Evolutionary conservation across 2,113 vertebrate species (phyloP), one percentile per base, ranked within the genome.

Genomic region (Oxyura jamaicensis): DNA sequence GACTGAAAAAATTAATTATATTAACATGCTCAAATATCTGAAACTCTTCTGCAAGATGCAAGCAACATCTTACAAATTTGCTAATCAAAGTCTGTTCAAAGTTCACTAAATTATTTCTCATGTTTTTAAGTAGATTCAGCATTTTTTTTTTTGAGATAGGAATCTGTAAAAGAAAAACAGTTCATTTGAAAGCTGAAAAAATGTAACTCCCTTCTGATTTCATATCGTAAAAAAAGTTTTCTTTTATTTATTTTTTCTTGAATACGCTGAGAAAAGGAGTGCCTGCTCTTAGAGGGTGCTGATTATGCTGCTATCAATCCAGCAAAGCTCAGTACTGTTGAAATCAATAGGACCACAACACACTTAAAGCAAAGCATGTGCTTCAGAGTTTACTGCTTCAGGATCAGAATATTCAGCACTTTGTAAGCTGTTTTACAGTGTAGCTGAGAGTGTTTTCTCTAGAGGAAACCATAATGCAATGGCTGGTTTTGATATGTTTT

Each of bases 361-460:
- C 81, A 69, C 73, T 94, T 84, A 72, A 86, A 92, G 56, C 22
- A 88, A 83, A 93, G 33, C 68, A 59, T 74, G 72, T 86, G 72
- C 68, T 95, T 95, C 69, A 80, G 84, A 73, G 42, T 95, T 93
- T 83, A 60, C 58, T 75, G 44, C 39, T 60, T 91, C 48, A 58
- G 68, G 17, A 83, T 60, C 74, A 58, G 50, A 84, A 84, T 88
- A 69, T 55, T 83, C 68, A 94, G 66, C 53, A 73, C 60, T 69
- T 88, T 80, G 44, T 71, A 72, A 79, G 21, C 35, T 87, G 29
- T 65, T 92, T 53, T 72, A 41, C 63, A 17, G 50, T 36, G 29
- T 39, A 88, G 58, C 82, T 52, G 67, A 28, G 42, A 44, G 28
- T 53, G 33, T 53, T 73, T 83, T 90, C 52, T 78, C 22, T 65